Percentiles rank a stretch among this genome's conserved stretches.
Conservation (phyloP, 2,113 vertebrate species). For the Rafetus swinhoei region DNA sequence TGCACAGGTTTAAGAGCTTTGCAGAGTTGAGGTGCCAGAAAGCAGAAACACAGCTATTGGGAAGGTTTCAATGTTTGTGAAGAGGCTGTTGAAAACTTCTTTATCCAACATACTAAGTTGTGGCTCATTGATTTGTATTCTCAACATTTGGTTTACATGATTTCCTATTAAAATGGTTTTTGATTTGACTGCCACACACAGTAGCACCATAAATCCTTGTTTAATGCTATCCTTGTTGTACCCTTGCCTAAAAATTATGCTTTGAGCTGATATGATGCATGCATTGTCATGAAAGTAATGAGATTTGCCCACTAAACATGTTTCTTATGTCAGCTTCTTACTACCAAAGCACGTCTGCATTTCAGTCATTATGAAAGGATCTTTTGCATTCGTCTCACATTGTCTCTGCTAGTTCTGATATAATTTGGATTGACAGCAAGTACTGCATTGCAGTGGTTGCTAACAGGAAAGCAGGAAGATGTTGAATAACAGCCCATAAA, state of each 20-base stretch:
- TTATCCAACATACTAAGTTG: not conserved
- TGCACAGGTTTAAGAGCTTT: not conserved
- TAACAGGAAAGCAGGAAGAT: not conserved
- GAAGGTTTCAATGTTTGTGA: not conserved
- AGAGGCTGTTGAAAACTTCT: not conserved
- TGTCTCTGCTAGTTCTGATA: not conserved
- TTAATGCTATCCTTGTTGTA: not conserved
- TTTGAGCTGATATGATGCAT: not conserved
- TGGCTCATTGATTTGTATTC: not conserved
- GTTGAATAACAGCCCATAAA: not conserved
- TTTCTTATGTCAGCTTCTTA: slow-evolving; percentile 5
- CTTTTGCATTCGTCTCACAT: not conserved
- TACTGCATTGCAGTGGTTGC: not conserved
- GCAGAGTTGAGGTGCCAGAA: not conserved
- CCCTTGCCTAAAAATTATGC: not conserved
- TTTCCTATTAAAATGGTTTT: not conserved
- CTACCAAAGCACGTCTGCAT: not conserved
- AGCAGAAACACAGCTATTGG: not conserved
- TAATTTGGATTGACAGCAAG: not conserved
- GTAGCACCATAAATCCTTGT: not conserved
- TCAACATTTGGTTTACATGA: not conserved
- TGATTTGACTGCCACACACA: not conserved
- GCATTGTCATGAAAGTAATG: not conserved
- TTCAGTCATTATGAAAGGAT: not conserved
- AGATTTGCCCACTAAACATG: not conserved